Conservation (phyloP, 2,113 vertebrate genomes). For the Trogon melanurus region DNA sequence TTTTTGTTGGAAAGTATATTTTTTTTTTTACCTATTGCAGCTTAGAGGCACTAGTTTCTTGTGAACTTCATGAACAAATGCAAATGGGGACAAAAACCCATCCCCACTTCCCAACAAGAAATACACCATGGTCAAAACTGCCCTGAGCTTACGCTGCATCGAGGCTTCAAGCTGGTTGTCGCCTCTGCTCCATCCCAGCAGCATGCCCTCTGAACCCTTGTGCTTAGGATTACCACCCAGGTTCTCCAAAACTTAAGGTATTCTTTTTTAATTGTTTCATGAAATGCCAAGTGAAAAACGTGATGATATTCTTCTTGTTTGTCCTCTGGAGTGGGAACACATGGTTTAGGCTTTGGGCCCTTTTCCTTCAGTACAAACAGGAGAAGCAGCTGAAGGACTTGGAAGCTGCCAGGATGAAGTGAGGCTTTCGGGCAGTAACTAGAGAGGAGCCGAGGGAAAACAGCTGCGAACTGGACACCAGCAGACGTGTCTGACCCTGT, state of each 20-base stretch:
- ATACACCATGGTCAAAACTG: neutral
- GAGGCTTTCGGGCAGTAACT: neutral
- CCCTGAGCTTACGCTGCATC: neutral
- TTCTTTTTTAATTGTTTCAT: neutral
- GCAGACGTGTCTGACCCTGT: neutral
- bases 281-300: neutral
- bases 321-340: neutral
- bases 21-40: neutral
- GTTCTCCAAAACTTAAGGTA: neutral
- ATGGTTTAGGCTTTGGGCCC: neutral
- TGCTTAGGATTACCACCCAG: neutral
- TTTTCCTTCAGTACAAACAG: neutral
- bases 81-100: neutral
- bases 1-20: neutral
- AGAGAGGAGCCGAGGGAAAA: conserved; percentile 12
- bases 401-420: neutral
- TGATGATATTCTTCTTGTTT: neutral
- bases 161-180: rapidly evolving
- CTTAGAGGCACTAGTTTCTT: neutral
- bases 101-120: neutral
- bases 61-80: neutral
- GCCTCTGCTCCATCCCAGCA: neutral
- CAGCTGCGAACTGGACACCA: conserved; percentile 13
- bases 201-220: rapidly evolving
- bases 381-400: conserved; percentile 26